A percentile compares a stretch with the other conserved stretches of the same genome.
Evolutionary conservation across 2,113 vertebrate genomes (phyloP).

Genomic region (Salvelinus fontinalis): DNA sequence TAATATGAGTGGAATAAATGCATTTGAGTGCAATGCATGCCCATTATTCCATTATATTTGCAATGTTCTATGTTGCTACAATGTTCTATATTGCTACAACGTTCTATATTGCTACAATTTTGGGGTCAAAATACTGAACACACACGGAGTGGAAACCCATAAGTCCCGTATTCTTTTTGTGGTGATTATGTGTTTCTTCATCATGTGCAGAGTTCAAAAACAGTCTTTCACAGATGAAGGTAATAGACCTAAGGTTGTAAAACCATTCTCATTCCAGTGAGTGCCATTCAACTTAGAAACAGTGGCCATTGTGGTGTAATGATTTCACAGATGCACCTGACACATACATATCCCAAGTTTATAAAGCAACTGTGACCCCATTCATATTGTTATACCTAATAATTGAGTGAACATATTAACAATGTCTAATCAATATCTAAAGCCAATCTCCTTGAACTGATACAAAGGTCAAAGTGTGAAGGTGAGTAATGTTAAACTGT

Average conservation of each 20-base stretch:
- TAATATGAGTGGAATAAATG: too few relatives aligned
- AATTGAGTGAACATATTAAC: background rate
- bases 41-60: too few relatives aligned
- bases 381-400: background rate
- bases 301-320: background rate
- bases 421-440: slow-evolving; percentile 2
- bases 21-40: too few relatives aligned
- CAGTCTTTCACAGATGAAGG: background rate
- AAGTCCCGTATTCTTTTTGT: background rate
- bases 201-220: background rate
- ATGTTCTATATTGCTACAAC: too few relatives aligned
- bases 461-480: background rate
- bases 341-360: too few relatives aligned
- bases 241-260: background rate
- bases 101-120: too few relatives aligned
- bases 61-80: too few relatives aligned
- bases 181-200: background rate
- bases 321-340: background rate
- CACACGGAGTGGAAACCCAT: too few relatives aligned
- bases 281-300: background rate
- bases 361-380: too few relatives aligned
- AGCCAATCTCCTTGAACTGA: background rate
- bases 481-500: background rate
- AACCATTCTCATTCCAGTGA: background rate
- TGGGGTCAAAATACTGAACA: too few relatives aligned